phyloP scores from a whole-genome alignment of 2,888 invertebrate species.

The Limnephilus rhombicus region DNA sequence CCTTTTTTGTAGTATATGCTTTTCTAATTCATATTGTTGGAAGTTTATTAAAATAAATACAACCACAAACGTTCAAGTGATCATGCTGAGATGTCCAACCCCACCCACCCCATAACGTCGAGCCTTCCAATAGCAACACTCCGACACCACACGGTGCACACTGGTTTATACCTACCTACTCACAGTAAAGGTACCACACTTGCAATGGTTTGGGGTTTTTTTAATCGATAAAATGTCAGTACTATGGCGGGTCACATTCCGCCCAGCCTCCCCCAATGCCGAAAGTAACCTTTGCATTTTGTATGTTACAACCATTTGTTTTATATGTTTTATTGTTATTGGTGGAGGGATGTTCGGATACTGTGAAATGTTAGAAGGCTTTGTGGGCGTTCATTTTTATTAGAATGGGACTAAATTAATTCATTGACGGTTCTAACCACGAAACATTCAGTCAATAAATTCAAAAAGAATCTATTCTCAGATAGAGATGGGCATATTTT shows the following conservation, averaged over 20 bases:
- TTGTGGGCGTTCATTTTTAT: background rate
- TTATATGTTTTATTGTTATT: slow-evolving; percentile 43
- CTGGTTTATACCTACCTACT: background rate
- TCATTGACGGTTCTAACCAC: background rate
- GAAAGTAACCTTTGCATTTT: slow-evolving; percentile 6
- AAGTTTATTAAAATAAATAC: background rate
- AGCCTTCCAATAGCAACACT: slow-evolving; percentile 44
- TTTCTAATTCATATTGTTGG: no score
- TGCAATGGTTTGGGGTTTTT: slow-evolving; percentile 63
- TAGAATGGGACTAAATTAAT: background rate
- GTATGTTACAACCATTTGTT: slow-evolving; percentile 24
- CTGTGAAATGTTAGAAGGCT: no score
- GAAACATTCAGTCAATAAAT: no score
- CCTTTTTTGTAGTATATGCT: no score
- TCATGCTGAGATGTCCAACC: background rate
- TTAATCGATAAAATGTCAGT: slow-evolving; percentile 64
- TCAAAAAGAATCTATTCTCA: no score
- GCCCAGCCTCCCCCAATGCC: slow-evolving; percentile 16
- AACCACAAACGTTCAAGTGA: slow-evolving; percentile 13
- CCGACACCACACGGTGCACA: slow-evolving; percentile 38
- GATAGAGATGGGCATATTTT: no score
- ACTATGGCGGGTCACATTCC: slow-evolving; percentile 38
- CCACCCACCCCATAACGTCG: slow-evolving; percentile 8
- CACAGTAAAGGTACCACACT: slow-evolving; percentile 32
- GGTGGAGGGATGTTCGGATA: background rate